phyloP scores from a whole-genome alignment of 2,888 invertebrate species.

The Drosophila neotestacea region DNA sequence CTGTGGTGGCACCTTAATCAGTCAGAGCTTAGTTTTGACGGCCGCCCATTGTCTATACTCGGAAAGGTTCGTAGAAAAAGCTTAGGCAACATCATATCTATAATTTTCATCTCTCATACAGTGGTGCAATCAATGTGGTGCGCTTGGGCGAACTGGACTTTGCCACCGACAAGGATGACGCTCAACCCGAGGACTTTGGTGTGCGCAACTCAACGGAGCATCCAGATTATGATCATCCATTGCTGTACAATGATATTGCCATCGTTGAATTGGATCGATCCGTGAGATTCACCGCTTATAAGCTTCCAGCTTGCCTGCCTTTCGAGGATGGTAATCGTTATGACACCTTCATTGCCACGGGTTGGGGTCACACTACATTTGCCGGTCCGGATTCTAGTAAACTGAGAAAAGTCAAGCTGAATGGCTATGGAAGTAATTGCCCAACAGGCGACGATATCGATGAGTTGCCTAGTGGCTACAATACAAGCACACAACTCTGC shows the following conservation, averaged over 20 bases:
- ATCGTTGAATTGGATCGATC: conserved; percentile 84
- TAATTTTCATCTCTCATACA: conserved; percentile 26
- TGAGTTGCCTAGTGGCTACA: conserved; percentile 65
- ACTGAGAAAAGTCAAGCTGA: conserved; percentile 86
- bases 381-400: conserved; percentile 77
- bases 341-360: conserved; percentile 84
- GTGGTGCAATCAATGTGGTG: conserved; percentile 73
- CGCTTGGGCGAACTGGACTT: conserved; percentile 82
- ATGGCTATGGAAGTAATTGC: conserved; percentile 77
- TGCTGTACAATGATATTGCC: conserved; percentile 87
- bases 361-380: conserved; percentile 86
- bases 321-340: conserved; percentile 43
- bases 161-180: conserved; percentile 69
- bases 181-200: conserved; percentile 76
- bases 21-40: conserved; percentile 60
- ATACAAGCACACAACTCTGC: conserved; percentile 69
- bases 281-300: conserved; percentile 83
- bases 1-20: conserved; percentile 80
- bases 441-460: conserved; percentile 27
- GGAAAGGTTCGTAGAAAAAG: conserved; percentile 21
- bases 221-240: conserved; percentile 83
- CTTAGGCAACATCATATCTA: neutral
- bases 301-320: conserved; percentile 86
- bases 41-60: conserved; percentile 66
- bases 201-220: conserved; percentile 81